Evolutionary conservation across 2,797 vertebrate genomes (phyloP), one percentile per base, ranked within the genome.

Genomic region (Corythornis leucogaster): DNA sequence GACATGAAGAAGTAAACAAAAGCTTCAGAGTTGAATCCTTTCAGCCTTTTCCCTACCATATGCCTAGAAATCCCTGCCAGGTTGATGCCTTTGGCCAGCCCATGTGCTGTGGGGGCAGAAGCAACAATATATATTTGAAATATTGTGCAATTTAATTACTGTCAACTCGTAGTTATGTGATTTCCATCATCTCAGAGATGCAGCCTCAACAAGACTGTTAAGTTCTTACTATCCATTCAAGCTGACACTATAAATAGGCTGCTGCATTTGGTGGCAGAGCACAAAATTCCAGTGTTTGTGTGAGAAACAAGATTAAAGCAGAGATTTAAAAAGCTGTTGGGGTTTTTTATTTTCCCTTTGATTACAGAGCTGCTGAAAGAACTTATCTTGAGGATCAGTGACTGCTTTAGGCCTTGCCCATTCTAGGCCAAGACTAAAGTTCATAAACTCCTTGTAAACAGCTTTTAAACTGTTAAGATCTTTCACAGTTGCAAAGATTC

Each of bases 291-390:
- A 80, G 40, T 35, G 25, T 1, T 66, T 51, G 69, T 77, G 66
- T 57, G 79, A 92, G 87, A 92, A 91, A 71, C 43, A 66, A 80
- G 87, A 80, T 92, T 54, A 91, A 95, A 93, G 82, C 21, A 66
- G 55, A 11, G 35, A 62, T 78, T 75, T 75, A 30, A 87, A 71
- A 87, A 85, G 69, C 68, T 77, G 54, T 14, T 38, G 10, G 16
- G 6, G 7, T 53, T 50, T 50, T 50, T 15, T 0, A 80, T 88
- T 80, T 88, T 38, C 2, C 53, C 63, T 87, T 91, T 80, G 73
- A 91, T 87, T 82, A 93, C 54, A 87, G 64, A 85, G 69, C 76
- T 87, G 76, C 69, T 80, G 62, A 82, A 89, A 89, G 40, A 75
- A 38, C 63, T 33, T 87, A 62, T 87, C 43, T 33, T 80, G 51